Evolutionary conservation across 2,888 invertebrate species (phyloP).

Genomic region (Cheilosia impressa): DNA sequence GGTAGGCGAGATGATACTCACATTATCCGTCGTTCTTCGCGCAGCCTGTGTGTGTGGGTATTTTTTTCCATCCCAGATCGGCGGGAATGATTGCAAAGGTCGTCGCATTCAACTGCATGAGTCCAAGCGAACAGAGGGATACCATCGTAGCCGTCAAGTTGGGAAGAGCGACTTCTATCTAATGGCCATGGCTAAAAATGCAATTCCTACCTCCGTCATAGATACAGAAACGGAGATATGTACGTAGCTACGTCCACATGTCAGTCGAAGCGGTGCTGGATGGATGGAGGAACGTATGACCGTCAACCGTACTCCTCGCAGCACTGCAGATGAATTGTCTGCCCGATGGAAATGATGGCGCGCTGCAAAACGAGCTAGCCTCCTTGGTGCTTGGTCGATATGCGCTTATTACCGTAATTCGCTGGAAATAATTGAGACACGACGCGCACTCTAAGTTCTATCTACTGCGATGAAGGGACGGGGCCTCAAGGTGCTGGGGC

Average conservation of each 20-base stretch:
- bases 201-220: slow-evolving; percentile 59
- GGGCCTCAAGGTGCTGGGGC: neutral
- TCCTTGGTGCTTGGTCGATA: slow-evolving; percentile 65
- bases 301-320: slow-evolving; percentile 38
- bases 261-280: slow-evolving; percentile 29
- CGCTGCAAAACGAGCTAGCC: slow-evolving; percentile 12
- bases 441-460: slow-evolving; percentile 71
- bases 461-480: slow-evolving; percentile 11
- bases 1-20: slow-evolving; percentile 38
- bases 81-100: slow-evolving; percentile 63
- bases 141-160: slow-evolving; percentile 66
- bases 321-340: slow-evolving; percentile 34
- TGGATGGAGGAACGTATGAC: slow-evolving; percentile 35
- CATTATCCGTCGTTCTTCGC: neutral
- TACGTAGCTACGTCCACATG: slow-evolving; percentile 17
- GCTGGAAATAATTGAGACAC: slow-evolving; percentile 76
- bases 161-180: slow-evolving; percentile 65
- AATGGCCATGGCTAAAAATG: slow-evolving; percentile 71
- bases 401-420: slow-evolving; percentile 76
- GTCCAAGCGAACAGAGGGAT: slow-evolving; percentile 16
- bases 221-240: slow-evolving; percentile 28
- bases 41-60: neutral
- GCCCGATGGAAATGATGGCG: slow-evolving; percentile 19
- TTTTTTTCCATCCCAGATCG: slow-evolving; percentile 39
- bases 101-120: slow-evolving; percentile 44